These are phyloP conservation scores for Drosophila lacteicornis DNA, from an alignment of 1,140 invertebrate genomes.

Conservation along the genomic window DNA sequence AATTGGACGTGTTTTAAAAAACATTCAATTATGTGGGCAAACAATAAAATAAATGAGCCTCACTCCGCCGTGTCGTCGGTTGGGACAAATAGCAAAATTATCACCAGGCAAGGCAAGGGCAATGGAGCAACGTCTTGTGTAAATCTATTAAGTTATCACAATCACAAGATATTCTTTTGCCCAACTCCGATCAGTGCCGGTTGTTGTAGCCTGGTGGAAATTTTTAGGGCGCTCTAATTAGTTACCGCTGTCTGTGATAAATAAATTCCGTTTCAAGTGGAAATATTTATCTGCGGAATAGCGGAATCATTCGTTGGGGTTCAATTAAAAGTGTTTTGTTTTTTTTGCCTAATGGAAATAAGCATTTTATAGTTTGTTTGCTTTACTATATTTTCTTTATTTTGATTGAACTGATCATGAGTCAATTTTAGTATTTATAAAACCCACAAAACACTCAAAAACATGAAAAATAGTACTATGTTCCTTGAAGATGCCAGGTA, in stretches of 20 bases:
- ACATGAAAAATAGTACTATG: neutral
- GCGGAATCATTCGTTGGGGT: neutral
- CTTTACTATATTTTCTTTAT: neutral
- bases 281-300: neutral
- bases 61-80: slow-evolving; percentile 3
- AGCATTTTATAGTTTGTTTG: slow-evolving; percentile 9
- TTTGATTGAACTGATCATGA: slow-evolving; percentile 9
- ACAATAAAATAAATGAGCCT: slow-evolving; percentile 69
- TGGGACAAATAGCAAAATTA: slow-evolving; percentile 49
- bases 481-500: neutral
- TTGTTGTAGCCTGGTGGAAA: slow-evolving; percentile 24
- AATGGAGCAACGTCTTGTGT: slow-evolving; percentile 25
- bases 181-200: slow-evolving; percentile 22
- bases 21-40: slow-evolving; percentile 78
- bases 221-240: slow-evolving; percentile 14
- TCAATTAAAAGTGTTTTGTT: slow-evolving; percentile 17
- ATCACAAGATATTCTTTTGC: slow-evolving; percentile 36
- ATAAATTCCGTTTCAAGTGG: slow-evolving; percentile 10
- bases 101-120: slow-evolving; percentile 16
- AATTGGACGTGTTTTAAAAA: slow-evolving; percentile 61
- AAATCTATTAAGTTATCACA: slow-evolving; percentile 51
- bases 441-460: neutral
- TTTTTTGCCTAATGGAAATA: slow-evolving; percentile 11
- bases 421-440: slow-evolving; percentile 6
- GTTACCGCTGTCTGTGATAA: slow-evolving; percentile 24